Conservation (phyloP, 2,113 vertebrate genomes). For the Rhadina sibilatrix region DNA sequence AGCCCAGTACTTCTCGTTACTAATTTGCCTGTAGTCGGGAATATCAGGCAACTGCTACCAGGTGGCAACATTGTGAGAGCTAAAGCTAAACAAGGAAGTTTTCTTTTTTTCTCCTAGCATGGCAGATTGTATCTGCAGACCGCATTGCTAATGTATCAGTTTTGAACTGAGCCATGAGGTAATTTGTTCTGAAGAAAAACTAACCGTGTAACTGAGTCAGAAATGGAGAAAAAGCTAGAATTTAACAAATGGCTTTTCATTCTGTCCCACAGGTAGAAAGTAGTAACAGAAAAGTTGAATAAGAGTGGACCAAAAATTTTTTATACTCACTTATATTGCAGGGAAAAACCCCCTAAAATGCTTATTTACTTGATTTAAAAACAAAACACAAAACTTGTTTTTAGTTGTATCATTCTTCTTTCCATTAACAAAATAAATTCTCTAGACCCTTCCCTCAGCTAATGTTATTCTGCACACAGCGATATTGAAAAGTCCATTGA, state of each 20-base stretch:
- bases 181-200: background rate
- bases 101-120: background rate
- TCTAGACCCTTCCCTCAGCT: background rate
- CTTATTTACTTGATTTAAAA: background rate
- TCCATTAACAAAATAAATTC: background rate
- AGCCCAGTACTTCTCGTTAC: background rate
- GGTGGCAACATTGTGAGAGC: background rate
- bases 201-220: background rate
- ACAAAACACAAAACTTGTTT: background rate
- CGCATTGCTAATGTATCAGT: background rate
- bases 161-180: background rate
- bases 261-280: background rate
- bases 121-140: background rate
- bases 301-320: background rate
- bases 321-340: background rate
- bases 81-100: background rate
- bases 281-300: background rate
- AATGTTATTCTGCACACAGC: background rate
- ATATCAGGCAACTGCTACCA: background rate
- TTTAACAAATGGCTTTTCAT: background rate
- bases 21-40: background rate
- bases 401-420: background rate
- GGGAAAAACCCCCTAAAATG: background rate
- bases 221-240: background rate
- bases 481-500: conserved; percentile 47